Evolutionary conservation across 2,797 vertebrate genomes (phyloP), one percentile per base, ranked within the genome.

Genomic region (Cyprinella venusta): DNA sequence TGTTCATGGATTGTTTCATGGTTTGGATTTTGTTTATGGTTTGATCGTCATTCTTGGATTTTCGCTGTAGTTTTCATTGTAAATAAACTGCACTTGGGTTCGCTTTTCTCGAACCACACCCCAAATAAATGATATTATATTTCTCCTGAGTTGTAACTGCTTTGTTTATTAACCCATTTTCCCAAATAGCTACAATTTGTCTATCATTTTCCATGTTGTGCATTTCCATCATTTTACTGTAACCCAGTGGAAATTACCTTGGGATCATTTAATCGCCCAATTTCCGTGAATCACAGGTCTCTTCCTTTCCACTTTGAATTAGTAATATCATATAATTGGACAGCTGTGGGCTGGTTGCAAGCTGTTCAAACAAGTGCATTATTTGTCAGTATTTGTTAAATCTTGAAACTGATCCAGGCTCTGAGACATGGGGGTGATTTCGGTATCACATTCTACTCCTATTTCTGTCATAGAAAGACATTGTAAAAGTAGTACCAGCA

Each of bases 351-450:
- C 45, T 63, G 40, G 40, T 36, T 72, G 30, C 79, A 81, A 81
- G 68, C 79, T 81, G 69, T 81, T 81, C 40, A 81, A 72, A 81
- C 79, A 81, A 81, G 54, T 63, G 68, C 54, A 81, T 81, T 71
- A 50, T 81, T 72, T 81, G 79, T 72, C 68, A 18, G 79, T 81
- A 81, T 72, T 81, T 81, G 79, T 81, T 50, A 13, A 48, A 48
- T 81, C 56, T 81, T 72, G 79, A 72, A 81, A 81, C 4, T 63
- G 56, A 50, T 81, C 69, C 79, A 63, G 54, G 13, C 40, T 50
- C 13, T 38, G 40, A 38, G 26, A 72, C 56, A 50, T 56, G 54
- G 21, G 21, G 54, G 9, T 56, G 21, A 59, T 24, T 59, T 24
- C 21, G 0, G 21, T 5, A 59, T 10, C 21, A 0, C 54, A 59